Base-by-base conservation (phyloP, 2,113 vertebrate species). In the Malurus cyaneus region DNA sequence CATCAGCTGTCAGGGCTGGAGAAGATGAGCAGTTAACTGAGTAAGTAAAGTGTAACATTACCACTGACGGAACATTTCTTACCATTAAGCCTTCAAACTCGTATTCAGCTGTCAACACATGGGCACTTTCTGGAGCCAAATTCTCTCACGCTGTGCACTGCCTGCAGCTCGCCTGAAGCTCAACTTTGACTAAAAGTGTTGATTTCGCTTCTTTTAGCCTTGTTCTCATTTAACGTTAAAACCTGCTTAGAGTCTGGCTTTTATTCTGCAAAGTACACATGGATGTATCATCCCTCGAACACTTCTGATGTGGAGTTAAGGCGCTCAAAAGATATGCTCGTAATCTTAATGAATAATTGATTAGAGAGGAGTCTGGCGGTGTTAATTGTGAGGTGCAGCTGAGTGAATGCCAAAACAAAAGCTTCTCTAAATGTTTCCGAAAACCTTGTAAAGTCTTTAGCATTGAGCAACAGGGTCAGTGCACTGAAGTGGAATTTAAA, bases 151-250 rank as follows among this genome's bases (percentile, higher is more conserved):
- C 98, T 98, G 98, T 97, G 97, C 94, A 89, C 98, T 97, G 98
- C 99, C 99, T 99, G 98, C 98, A 99, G 98, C 98, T 98, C 91
- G 98, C 98, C 98, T 97, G 97, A 90, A 99, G 99, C 99, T 98
- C 97, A 97, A 97, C 98, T 99, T 98, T 99, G 98, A 99, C 98
- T 98, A 97, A 99, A 99, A 99, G 98, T 98, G 97, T 98, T 98
- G 98, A 98, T 99, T 98, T 98, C 98, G 97, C 98, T 98, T 98
- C 98, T 98, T 98, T 98, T 98, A 98, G 98, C 98, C 98, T 98
- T 98, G 98, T 99, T 99, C 98, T 98, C 98, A 98, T 98, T 98
- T 98, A 98, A 96, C 85, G 97, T 98, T 98, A 97, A 98, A 97
- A 94, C 98, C 97, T 96, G 97, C 98, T 98, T 89, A 96, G 96